Evolutionary conservation across 2,888 invertebrate species (phyloP), one percentile per base, ranked within the genome.

Genomic region (Chloromyia formosa): DNA sequence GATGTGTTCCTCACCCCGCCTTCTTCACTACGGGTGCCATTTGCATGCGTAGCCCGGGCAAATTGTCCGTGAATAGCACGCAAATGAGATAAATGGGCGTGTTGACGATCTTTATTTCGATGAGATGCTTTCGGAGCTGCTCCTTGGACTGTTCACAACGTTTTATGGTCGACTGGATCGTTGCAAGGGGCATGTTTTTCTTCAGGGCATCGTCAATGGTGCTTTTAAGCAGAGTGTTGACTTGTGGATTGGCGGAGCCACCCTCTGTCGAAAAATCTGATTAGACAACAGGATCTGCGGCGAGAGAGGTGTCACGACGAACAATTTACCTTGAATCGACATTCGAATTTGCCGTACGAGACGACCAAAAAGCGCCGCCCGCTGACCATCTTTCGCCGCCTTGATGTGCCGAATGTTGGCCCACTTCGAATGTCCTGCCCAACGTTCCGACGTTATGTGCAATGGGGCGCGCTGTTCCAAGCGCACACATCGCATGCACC

Each of bases 391-490:
- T 79, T 91, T 90, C 9, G 86, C 84, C 0, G 87, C 89, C 84
- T 94, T 94, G 1, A 86, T 88, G 79, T 93, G 92, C 77, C 86
- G 88, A 40, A 93, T 93, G 82, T 94, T 94, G 27, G 89, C 88
- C 93, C 93, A 93, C 85, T 93, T 93, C 62, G 90, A 91, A 81
- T 93, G 93, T 0, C 93, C 93, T 0, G 93, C 92, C 73, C 12
- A 22, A 27, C 20, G 3, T 10, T 22, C 9, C 16, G n/a, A 5
- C 4, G 58, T 54, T 3, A 58, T 72, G 35, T 58, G 71, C 27
- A 35, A 2, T 2, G 27, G 2, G 27, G 27, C 27, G 7, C 7
- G 27, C 7, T 35, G 27, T 35, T 35, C 3, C 27, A 35, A 35
- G 2, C 27, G 27, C 3, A 35, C 7, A 35, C 7, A 7, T 7